Evolutionary conservation across 2,888 invertebrate genomes (phyloP).

Genomic region (Cheilosia urbana): DNA sequence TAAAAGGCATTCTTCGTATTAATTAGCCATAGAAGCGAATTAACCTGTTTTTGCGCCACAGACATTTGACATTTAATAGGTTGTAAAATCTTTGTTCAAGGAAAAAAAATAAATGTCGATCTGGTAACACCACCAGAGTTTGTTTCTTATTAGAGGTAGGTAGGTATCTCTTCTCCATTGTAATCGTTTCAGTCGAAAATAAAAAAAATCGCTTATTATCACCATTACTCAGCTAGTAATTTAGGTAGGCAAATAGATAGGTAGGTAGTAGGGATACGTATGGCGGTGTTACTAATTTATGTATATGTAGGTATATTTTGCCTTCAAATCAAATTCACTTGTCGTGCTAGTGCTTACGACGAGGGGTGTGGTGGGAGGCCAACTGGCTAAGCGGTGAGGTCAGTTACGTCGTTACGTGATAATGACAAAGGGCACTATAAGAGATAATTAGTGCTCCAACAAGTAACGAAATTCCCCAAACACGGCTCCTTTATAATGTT

Average conservation of each 20-base stretch:
- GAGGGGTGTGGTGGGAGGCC: no score
- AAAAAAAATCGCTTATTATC: not conserved
- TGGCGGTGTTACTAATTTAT: no score
- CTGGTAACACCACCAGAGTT: no score
- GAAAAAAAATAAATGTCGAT: no score
- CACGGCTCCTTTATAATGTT: no score
- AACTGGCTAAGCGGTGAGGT: slow-evolving; percentile 20
- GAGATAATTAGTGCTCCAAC: not conserved
- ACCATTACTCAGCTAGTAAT: not conserved
- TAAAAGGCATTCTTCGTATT: no score
- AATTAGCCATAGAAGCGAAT: no score
- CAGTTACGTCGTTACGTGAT: slow-evolving; percentile 60
- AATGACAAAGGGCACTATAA: not conserved
- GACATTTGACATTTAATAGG: no score
- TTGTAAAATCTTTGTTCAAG: no score
- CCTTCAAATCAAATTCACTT: not conserved
- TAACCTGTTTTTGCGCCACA: no score
- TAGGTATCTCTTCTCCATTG: not conserved
- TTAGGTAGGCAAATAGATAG: not conserved
- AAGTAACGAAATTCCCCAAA: no score
- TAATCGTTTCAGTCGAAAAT: slow-evolving; percentile 16
- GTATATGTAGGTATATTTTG: not conserved
- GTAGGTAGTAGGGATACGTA: not conserved
- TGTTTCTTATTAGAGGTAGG: no score
- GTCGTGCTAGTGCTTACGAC: not conserved